Evolutionary conservation across 2,888 invertebrate species (phyloP), one percentile per base, ranked within the genome.

Genomic region (Agrotis clavis): DNA sequence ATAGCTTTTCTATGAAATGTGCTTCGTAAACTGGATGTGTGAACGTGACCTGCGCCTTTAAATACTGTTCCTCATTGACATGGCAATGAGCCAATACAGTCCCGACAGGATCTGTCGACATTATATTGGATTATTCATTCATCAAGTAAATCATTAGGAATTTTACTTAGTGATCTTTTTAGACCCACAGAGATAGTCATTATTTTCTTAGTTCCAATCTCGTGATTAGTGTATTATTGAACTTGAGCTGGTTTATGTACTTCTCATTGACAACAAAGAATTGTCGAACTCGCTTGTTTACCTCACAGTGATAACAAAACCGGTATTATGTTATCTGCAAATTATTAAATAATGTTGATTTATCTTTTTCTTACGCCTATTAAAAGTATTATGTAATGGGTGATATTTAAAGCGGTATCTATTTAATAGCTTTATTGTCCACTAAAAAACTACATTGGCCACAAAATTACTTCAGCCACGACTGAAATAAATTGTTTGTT

Each of bases 1-100:
- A 41, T 14, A 53, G 64, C 14, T 64, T 21, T 64, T 53, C 41
- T 64, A 54, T 64, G 64, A 64, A 53, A 18, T 45, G n/a, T n/a
- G 53, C 18, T 7, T 64, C 51, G 18, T 21, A 45, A 14, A 54
- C 21, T 64, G 41, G 18, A 64, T 53, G 21, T 64, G 41, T 54
- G 18, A 14, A 64, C 41, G 53, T 53, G 64, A 64, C 64, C 53
- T 53, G 64, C 53, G 35, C 14, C 48, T 35, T 48, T 48, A 35
- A 35, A 5, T 30, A 67, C 19, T 48, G 59, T 59, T 59, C 35
- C 30, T 48, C 35, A 50, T 67, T 35, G 35, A 67, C 21, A 59
- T 67, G 48, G 59, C 48, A 67, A 50, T 18, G 50, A 21, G 35
- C 48, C 59, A 60, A 50, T 1, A 14, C 48, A 30, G 19, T 47